phyloP scores from a whole-genome alignment of 2,888 invertebrate genomes.

The Dimorphilus gyrociliatus region DNA sequence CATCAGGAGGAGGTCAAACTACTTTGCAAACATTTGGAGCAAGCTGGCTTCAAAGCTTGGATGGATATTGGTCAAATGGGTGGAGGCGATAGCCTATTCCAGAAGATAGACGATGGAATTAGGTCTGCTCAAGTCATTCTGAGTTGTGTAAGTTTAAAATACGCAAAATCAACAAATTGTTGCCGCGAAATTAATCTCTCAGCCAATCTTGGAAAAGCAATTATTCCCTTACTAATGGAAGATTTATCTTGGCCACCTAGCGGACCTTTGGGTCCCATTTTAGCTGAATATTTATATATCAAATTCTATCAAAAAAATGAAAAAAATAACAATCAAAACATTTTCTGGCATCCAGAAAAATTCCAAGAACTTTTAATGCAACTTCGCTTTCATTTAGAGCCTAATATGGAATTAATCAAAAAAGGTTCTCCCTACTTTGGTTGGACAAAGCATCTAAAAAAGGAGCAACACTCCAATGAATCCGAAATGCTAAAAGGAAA shows the following conservation, averaged over 20 bases:
- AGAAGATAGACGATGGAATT: slow-evolving; percentile 30
- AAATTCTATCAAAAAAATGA: slow-evolving; percentile 24
- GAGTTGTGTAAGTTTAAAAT: slow-evolving; percentile 26
- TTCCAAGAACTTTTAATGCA: slow-evolving; percentile 32
- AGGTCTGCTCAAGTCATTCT: slow-evolving; percentile 24
- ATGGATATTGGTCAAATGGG: slow-evolving; percentile 36
- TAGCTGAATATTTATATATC: slow-evolving; percentile 30
- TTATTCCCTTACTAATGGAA: slow-evolving; percentile 31
- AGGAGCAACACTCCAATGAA: no score
- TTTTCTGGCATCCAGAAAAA: slow-evolving; percentile 25
- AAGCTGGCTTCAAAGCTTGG: slow-evolving; percentile 31
- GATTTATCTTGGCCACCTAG: slow-evolving; percentile 30
- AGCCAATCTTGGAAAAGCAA: slow-evolving; percentile 24
- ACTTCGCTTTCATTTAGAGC: slow-evolving; percentile 18
- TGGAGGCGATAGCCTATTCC: slow-evolving; percentile 33
- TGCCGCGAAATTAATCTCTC: slow-evolving; percentile 31
- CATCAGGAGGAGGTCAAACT: slow-evolving; percentile 26
- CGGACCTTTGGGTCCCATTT: slow-evolving; percentile 33
- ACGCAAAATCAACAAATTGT: slow-evolving; percentile 31
- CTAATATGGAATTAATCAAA: no score
- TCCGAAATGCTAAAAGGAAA: no score
- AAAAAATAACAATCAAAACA: slow-evolving; percentile 17
- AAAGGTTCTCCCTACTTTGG: no score
- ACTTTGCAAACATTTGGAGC: slow-evolving; percentile 23
- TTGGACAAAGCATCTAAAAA: no score